These are phyloP conservation scores for Calephelis virginiensis DNA, from an alignment of 1,140 invertebrate genomes.

Conservation along the genomic window DNA sequence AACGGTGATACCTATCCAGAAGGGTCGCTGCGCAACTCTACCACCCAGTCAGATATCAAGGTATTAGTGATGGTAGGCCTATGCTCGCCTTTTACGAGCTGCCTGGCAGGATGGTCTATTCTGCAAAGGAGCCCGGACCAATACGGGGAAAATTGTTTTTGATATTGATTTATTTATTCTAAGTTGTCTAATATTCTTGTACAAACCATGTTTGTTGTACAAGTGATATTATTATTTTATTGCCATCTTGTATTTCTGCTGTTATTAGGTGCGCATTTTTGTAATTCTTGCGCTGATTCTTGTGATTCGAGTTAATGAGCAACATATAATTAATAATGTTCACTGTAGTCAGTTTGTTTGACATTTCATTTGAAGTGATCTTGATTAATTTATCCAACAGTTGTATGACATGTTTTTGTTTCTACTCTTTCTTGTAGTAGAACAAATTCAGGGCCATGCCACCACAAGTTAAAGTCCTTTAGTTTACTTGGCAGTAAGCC, in stretches of 20 bases:
- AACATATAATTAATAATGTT: conserved; percentile 22
- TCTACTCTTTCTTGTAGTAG: not conserved
- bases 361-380: conserved; percentile 1
- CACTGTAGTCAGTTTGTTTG: conserved; percentile 6
- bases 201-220: not conserved
- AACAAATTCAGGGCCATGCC: conserved; percentile 30
- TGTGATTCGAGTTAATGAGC: conserved; percentile 25
- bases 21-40: no score
- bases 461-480: conserved; percentile 31
- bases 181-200: not conserved
- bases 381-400: not conserved
- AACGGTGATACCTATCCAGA: no score
- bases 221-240: not conserved
- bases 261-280: conserved; percentile 22
- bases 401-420: conserved; percentile 13
- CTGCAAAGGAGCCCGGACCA: no score
- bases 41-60: no score
- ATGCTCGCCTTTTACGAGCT: no score
- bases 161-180: not conserved
- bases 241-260: conserved; percentile 7
- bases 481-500: conserved; percentile 29
- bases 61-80: no score
- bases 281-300: conserved; percentile 23
- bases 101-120: no score
- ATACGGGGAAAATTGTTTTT: conserved; percentile 20